A percentile compares a stretch with the other conserved stretches of the same genome.
These are phyloP conservation scores for Drosophila nannoptera DNA, from an alignment of 1,140 invertebrate species.

Conservation along the genomic window DNA sequence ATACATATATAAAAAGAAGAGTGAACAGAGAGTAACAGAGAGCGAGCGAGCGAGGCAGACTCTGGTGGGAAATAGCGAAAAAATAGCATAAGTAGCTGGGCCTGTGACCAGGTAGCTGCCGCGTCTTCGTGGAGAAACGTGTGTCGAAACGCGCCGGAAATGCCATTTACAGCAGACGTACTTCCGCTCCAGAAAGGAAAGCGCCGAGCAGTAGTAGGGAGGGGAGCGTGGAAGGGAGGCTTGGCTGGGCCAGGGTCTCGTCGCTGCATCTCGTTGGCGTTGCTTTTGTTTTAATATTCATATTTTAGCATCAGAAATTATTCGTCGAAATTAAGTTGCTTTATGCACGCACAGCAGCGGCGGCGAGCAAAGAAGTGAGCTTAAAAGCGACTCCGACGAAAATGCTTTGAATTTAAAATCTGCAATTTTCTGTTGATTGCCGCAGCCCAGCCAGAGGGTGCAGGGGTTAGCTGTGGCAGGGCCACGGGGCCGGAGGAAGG, in stretches of 20 bases:
- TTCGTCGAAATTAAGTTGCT: slow-evolving; percentile 72
- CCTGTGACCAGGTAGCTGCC: slow-evolving; percentile 40
- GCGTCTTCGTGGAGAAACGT: slow-evolving; percentile 18
- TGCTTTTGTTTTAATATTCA: slow-evolving; percentile 76
- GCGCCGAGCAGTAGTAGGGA: neutral
- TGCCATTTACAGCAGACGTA: slow-evolving; percentile 55
- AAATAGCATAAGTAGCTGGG: slow-evolving; percentile 19
- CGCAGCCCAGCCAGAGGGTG: slow-evolving; percentile 48
- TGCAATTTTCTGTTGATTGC: slow-evolving; percentile 78
- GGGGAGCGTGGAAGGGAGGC: slow-evolving; percentile 3
- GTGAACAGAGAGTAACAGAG: neutral
- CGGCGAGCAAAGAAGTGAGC: slow-evolving; percentile 37
- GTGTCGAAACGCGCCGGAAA: slow-evolving; percentile 51
- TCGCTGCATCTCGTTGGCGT: slow-evolving; percentile 31
- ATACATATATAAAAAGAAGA: slow-evolving; percentile 41
- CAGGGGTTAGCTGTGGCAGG: neutral
- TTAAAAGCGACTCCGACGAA: slow-evolving; percentile 58
- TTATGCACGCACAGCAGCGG: slow-evolving; percentile 43
- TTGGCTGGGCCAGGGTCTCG: neutral
- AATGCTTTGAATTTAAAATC: slow-evolving; percentile 78
- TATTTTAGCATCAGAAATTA: slow-evolving; percentile 75
- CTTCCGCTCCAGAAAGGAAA: slow-evolving; percentile 19
- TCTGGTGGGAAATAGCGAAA: neutral
- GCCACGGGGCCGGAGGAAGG: neutral
- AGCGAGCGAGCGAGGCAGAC: neutral